Evolutionary conservation across 2,888 invertebrate genomes (phyloP).

Genomic region (Camptogramma bilineatum): DNA sequence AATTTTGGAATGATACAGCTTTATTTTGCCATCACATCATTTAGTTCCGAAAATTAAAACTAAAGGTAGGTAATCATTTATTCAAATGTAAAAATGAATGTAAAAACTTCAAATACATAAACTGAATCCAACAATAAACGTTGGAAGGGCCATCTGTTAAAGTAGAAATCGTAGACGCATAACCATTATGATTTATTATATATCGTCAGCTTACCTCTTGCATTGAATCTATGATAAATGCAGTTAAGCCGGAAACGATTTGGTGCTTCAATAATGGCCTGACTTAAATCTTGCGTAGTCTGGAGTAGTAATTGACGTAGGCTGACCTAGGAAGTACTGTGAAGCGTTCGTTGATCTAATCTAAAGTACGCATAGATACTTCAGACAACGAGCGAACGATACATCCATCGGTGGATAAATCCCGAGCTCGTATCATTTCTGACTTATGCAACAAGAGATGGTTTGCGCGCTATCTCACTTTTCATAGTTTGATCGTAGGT

Average conservation of each 20-base stretch:
- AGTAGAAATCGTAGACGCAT: conserved; percentile 32
- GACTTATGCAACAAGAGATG: conserved; percentile 10
- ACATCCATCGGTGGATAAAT: conserved; percentile 37
- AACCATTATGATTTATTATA: conserved; percentile 30
- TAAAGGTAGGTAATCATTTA: too few species aligned
- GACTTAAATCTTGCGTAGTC: conserved; percentile 51
- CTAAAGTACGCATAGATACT: conserved; percentile 10
- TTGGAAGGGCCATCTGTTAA: conserved; percentile 33
- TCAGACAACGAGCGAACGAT: neutral
- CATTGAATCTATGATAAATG: conserved; percentile 31
- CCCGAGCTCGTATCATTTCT: conserved; percentile 18
- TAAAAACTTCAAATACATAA: neutral
- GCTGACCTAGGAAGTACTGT: conserved; percentile 51
- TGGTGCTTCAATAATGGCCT: conserved; percentile 43
- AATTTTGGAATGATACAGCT: too few species aligned
- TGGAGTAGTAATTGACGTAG: conserved; percentile 54
- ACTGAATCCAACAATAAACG: conserved; percentile 16
- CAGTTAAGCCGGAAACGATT: conserved; percentile 52
- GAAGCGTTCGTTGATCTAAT: conserved; percentile 43
- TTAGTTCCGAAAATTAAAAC: neutral
- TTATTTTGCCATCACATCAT: too few species aligned
- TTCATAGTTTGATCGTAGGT: conserved; percentile 4
- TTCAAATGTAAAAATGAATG: neutral
- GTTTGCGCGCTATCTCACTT: conserved; percentile 2
- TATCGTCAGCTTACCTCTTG: conserved; percentile 27